Conservation (phyloP, 1,140 invertebrate species). For the Panagrolaimus sp. region DNA sequence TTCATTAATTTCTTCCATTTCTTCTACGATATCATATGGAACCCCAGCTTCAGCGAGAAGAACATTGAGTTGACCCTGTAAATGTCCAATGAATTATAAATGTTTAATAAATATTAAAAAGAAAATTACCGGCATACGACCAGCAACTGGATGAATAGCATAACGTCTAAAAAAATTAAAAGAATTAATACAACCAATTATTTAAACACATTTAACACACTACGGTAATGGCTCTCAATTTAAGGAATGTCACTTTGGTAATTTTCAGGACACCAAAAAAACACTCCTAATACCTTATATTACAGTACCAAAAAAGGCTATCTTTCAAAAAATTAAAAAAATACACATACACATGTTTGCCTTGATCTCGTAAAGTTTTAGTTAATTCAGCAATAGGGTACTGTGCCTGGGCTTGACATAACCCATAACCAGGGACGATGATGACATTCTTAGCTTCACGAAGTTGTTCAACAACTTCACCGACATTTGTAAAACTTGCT, state of each 20-base stretch:
- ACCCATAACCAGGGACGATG: constrained; percentile 80
- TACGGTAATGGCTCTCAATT: too few species aligned
- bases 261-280: too few species aligned
- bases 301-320: too few species aligned
- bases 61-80: constrained; percentile 84
- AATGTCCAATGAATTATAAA: constrained; percentile 65
- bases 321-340: too few species aligned
- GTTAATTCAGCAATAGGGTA: constrained; percentile 85
- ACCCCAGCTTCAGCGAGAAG: constrained; percentile 85
- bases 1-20: constrained; percentile 89
- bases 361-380: constrained; percentile 68
- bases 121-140: constrained; percentile 63
- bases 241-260: too few species aligned
- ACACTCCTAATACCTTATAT: too few species aligned
- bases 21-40: constrained; percentile 81
- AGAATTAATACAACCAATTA: too few species aligned
- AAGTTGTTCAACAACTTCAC: constrained; percentile 70
- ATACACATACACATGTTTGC: constrained; percentile 81
- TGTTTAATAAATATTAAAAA: too few species aligned
- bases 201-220: too few species aligned
- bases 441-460: constrained; percentile 75
- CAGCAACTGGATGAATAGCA: constrained; percentile 84
- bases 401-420: constrained; percentile 85
- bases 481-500: constrained; percentile 75
- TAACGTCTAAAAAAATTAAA: too few species aligned